Evolutionary conservation across 2,888 invertebrate species (phyloP), one percentile per base, ranked within the genome.

Genomic region (Halictus ligatus): DNA sequence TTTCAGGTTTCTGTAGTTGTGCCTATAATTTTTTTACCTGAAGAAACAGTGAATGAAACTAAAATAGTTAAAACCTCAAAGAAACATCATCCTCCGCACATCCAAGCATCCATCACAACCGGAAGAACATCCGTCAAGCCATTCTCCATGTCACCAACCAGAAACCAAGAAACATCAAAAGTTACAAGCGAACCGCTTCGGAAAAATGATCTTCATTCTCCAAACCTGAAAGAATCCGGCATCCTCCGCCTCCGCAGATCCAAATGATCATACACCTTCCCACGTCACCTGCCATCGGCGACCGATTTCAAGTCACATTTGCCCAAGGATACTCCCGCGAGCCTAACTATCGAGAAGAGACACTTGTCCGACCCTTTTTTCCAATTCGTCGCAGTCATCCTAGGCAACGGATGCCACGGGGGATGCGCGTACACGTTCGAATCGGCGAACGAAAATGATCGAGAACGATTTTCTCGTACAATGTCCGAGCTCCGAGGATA

Each of bases 401-500:
- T 67, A 29, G 67, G 40, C 40, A n/a, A 3, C 60, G 29, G 15
- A 15, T 29, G 13, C 48, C 6, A n/a, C 21, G 4, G n/a, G 50
- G 12, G 15, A 64, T 29, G 29, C 60, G 29, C 60, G 60, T 13
- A 15, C 60, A 29, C 29, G 60, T 64, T 29, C 25, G 15, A 29
- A 64, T 64, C 60, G 25, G 2, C 25, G 60, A 15, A 64, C 25
- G 25, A 29, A 15, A 64, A 29, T 64, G 25, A 29, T 64, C 29
- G 15, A 13, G 60, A 8, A 60, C 48, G 10, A 15, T 25, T 15
- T 15, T 10, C 25, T 5, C 40, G 54, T 73, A 60, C 46, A 50
- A n/a, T 78, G 25, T 77, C 25, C 46, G 43, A 18, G 48, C 25
- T 18, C n/a, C 58, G 74, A 72, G 58, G 58, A n/a, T 87, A 83